These are phyloP conservation scores for Dunckerocampus dactyliophorus DNA, from an alignment of 2,113 vertebrate species.

Conservation along the genomic window DNA sequence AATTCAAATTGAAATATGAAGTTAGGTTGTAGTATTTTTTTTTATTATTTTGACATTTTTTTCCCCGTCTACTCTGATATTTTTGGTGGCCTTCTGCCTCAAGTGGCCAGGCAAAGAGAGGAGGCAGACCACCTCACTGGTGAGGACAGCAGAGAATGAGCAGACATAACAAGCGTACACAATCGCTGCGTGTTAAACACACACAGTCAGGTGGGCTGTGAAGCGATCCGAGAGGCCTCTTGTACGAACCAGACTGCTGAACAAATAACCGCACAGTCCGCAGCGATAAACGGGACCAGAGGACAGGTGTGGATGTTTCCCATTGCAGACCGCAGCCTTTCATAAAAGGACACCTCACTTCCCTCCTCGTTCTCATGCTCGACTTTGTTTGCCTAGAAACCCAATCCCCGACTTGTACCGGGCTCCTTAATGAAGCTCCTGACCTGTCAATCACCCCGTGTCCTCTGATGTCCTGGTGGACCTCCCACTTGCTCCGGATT, in stretches of 20 bases:
- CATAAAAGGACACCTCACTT: conserved; percentile 43
- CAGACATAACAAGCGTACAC: conserved; percentile 6
- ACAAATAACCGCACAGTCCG: conserved; percentile 19
- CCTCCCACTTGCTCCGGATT: conserved; percentile 4
- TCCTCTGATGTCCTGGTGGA: conserved; percentile 2
- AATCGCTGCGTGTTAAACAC: background rate
- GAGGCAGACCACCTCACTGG: background rate
- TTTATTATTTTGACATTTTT: too few species aligned
- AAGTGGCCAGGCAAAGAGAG: background rate
- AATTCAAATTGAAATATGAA: too few species aligned
- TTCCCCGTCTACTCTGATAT: background rate
- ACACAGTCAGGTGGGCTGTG: background rate
- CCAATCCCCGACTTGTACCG: conserved; percentile 10
- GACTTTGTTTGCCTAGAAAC: conserved; percentile 59
- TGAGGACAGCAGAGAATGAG: background rate
- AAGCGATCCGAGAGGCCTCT: background rate
- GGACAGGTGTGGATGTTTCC: conserved; percentile 42
- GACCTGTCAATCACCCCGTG: conserved; percentile 10
- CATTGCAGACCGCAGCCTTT: conserved; percentile 43
- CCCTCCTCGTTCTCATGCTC: conserved; percentile 34
- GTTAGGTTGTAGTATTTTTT: too few species aligned
- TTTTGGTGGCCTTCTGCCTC: background rate
- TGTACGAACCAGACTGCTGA: background rate
- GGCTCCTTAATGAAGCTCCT: conserved; percentile 5
- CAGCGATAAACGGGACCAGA: conserved; percentile 6